Evolutionary conservation across 2,888 invertebrate species (phyloP).

Genomic region (Xestobium rufovillosum): DNA sequence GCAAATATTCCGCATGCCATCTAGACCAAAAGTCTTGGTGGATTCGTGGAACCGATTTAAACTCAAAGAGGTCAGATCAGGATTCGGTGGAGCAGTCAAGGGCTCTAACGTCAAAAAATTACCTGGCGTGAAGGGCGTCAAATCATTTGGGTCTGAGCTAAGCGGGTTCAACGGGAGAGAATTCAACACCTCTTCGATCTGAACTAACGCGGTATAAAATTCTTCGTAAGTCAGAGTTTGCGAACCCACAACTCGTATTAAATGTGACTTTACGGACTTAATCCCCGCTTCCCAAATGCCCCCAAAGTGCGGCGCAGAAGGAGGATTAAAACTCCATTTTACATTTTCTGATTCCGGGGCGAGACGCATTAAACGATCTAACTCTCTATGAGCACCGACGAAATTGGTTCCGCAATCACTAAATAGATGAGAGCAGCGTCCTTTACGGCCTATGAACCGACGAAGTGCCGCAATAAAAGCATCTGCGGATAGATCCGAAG

Average conservation of each 20-base stretch:
- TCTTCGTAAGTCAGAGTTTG: constrained; percentile 29
- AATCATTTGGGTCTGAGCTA: constrained; percentile 24
- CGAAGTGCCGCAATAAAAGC: too few species aligned
- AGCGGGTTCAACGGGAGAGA: constrained; percentile 27
- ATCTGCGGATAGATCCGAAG: too few species aligned
- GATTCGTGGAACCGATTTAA: constrained; percentile 11
- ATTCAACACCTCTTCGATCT: constrained; percentile 30
- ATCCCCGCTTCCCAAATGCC: constrained; percentile 32
- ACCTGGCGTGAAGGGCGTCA: constrained; percentile 23
- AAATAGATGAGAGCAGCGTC: too few species aligned
- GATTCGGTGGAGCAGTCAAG: constrained; percentile 15
- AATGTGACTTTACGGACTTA: constrained; percentile 28
- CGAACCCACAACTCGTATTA: constrained; percentile 24
- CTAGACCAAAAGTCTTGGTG: too few species aligned
- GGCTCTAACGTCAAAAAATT: constrained; percentile 29
- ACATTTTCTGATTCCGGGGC: constrained; percentile 8
- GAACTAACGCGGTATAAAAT: constrained; percentile 26
- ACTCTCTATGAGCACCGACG: constrained; percentile 14
- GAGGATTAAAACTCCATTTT: constrained; percentile 31
- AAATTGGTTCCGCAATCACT: constrained; percentile 19
- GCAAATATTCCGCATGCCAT: too few species aligned
- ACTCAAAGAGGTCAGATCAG: constrained; percentile 4
- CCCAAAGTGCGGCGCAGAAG: constrained; percentile 29
- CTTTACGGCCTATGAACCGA: too few species aligned
- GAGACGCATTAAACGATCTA: constrained; percentile 7